A percentile compares a stretch with the other conserved stretches of the same genome.
Conservation (phyloP, 53 echinoderm and acorn worm species). For the Patiria pectinifera region DNA sequence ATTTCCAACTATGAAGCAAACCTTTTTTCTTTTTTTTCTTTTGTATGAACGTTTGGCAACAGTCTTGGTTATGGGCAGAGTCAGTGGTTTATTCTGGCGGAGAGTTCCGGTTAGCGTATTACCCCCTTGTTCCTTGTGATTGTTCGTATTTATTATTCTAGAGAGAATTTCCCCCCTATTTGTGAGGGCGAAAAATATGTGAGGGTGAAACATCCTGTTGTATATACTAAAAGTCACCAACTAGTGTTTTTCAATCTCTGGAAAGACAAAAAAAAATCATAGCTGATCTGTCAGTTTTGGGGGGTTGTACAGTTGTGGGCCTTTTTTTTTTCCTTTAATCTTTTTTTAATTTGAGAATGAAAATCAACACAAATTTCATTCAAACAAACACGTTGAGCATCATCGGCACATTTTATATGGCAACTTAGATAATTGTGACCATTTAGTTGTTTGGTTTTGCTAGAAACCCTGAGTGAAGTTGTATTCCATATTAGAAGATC, state of each 20-base stretch:
- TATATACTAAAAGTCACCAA: constrained; percentile 38
- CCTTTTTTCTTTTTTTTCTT: no score
- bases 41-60: no score
- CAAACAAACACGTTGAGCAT: not conserved
- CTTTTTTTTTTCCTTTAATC: not conserved
- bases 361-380: not conserved
- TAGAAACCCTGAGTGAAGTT: no score
- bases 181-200: constrained; percentile 6
- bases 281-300: constrained; percentile 36
- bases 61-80: no score
- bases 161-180: constrained; percentile 29
- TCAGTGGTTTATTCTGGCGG: no score
- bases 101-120: not conserved
- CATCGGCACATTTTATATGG: not conserved
- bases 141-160: constrained; percentile 43
- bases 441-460: no score
- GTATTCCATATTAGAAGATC: no score
- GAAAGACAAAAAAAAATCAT: not conserved
- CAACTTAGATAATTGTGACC: no score
- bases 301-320: not conserved
- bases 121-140: constrained; percentile 37
- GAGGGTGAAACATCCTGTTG: constrained; percentile 19
- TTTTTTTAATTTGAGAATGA: constrained; percentile 4
- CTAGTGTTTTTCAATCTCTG: constrained; percentile 33
- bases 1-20: no score